A percentile compares a stretch with the other conserved stretches of the same genome.
Evolutionary conservation across 92 coral and sea anemone species (phyloP).

Genomic region (Parazoanthus darwini): DNA sequence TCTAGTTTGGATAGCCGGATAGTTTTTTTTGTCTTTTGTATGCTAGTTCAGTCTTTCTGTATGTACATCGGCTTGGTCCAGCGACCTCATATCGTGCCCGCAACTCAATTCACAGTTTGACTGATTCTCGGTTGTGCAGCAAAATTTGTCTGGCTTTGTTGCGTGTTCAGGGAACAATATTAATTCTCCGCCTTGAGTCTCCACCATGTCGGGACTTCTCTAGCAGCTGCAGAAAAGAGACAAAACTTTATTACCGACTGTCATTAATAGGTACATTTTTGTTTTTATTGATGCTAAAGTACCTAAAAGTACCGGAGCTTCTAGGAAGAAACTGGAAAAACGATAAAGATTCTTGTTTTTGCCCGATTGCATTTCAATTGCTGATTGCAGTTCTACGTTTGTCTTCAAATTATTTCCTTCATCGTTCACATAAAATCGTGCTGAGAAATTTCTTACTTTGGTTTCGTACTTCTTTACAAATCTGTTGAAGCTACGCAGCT

Average conservation of each 20-base stretch:
- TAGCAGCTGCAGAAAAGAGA: background rate
- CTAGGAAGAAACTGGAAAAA: no score
- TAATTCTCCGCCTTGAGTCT: background rate
- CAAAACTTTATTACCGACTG: background rate
- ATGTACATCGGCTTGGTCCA: background rate
- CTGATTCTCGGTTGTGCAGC: background rate
- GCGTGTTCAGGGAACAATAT: background rate
- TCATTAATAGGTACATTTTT: no score
- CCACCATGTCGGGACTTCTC: background rate
- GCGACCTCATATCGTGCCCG: background rate
- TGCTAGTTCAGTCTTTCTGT: no score
- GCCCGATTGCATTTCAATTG: background rate
- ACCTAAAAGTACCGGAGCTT: no score
- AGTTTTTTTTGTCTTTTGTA: no score
- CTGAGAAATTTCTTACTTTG: slow-evolving; percentile 1
- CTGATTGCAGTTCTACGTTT: background rate
- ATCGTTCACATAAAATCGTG: no score
- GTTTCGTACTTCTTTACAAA: slow-evolving; percentile 33
- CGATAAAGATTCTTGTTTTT: no score
- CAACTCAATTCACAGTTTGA: background rate
- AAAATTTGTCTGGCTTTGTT: background rate
- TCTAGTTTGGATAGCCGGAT: no score
- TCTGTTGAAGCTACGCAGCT: slow-evolving; percentile 19
- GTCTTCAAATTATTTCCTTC: no score
- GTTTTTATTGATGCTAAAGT: background rate